A percentile compares a stretch with the other conserved stretches of the same genome.
These are phyloP conservation scores for Xiphorhynchus elegans DNA, from an alignment of 2,113 vertebrate species.

Conservation along the genomic window DNA sequence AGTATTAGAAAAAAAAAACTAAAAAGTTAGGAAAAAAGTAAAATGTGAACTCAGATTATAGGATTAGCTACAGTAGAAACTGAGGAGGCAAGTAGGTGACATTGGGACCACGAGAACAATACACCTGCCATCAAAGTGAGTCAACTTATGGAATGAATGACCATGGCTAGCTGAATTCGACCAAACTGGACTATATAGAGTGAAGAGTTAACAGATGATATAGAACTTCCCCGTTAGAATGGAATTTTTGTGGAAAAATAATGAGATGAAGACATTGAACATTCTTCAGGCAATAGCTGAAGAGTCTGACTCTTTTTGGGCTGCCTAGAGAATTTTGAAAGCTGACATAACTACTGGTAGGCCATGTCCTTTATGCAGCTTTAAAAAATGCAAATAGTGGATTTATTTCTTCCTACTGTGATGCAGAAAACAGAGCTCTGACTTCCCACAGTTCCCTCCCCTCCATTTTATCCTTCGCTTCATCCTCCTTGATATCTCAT, in stretches of 20 bases:
- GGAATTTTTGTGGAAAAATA: fast-evolving
- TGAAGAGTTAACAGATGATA: background rate
- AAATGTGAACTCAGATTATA: background rate
- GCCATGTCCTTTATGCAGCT: background rate
- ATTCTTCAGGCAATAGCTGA: background rate
- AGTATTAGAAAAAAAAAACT: background rate
- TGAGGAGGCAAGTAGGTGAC: background rate
- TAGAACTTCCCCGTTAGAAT: background rate
- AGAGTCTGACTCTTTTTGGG: background rate
- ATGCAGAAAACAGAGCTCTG: background rate
- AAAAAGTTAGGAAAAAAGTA: background rate
- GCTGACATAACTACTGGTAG: background rate
- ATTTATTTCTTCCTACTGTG: background rate
- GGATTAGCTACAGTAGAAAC: background rate
- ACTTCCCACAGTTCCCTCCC: background rate
- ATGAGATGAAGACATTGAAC: background rate
- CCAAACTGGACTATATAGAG: background rate
- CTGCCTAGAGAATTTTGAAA: background rate
- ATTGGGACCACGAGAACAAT: background rate
- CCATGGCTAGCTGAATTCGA: background rate
- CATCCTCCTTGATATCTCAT: background rate
- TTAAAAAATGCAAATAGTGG: background rate
- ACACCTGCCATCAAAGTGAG: too few relatives aligned
- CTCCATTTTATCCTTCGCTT: background rate
- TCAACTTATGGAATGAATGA: background rate